Base-by-base conservation (phyloP, 2,888 invertebrate species). In the Pristionchus entomophagus region DNA sequence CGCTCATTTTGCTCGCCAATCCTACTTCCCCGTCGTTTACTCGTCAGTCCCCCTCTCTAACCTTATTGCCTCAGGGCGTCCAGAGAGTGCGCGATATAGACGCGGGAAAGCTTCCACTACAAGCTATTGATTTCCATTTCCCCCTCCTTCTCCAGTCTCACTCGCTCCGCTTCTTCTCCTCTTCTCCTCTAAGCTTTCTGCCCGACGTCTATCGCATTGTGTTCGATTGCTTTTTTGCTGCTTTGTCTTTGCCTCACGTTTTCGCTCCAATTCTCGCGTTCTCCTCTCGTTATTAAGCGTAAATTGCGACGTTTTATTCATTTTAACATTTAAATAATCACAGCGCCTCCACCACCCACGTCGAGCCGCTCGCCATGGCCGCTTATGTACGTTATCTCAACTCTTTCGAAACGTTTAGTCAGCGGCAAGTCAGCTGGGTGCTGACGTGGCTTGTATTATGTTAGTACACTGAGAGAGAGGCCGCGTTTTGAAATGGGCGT, bases 71-170 rank as follows among this genome's bases (percentile, higher is more conserved):
- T 69, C 69, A 69, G 56, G 22, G 69, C 29, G 69, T 69, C 69
- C 69, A 38, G 69, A 5, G 65, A 69, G 69, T 41, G 69, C 38
- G 69, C 29, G 69, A 62, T 14, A 69, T 35, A 69, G 69, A 69
- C 38, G 29, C 29, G n/a, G 45, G 45, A 45, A 10, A 45, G 45
- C 69, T 69, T 69, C 69, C 69, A 69, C 69, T 69, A 35, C 69
- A 69, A 38, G 69, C 69, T 69, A 69, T 69, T 69, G 69, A 69
- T 69, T 69, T 69, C 69, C 69, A 69, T 69, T 69, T 69, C 69
- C 69, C 38, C 35, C 1, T 19, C 12, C 56, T 56, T 56, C n/a
- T 22, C 14, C 56, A 17, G 17, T 4, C 56, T n/a, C n/a, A n/a
- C n/a, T n/a, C n/a, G n/a, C 62, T 17, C 35, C 65, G 17, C 35